phyloP scores from a whole-genome alignment of 2,888 invertebrate species.

The Callimorpha dominula region DNA sequence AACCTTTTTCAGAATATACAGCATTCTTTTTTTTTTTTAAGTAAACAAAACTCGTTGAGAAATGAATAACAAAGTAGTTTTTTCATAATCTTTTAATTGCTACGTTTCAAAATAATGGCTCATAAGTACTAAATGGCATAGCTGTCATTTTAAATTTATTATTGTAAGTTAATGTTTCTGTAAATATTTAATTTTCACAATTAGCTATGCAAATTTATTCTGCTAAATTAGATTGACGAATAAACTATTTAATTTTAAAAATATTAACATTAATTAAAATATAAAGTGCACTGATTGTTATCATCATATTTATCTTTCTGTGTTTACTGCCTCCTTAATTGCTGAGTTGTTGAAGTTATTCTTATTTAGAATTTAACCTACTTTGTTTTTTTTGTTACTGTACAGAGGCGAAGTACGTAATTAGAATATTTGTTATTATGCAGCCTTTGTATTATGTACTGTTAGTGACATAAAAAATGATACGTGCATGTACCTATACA shows the following conservation, averaged over 20 bases:
- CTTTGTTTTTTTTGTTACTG: not conserved
- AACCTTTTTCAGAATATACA: not conserved
- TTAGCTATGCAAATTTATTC: not conserved
- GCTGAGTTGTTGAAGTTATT: not conserved
- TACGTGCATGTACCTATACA: too few species aligned
- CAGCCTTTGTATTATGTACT: too few species aligned
- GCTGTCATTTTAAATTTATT: not conserved
- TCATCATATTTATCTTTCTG: not conserved
- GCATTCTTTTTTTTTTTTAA: not conserved
- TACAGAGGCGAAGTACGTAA: too few species aligned
- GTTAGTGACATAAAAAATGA: too few species aligned
- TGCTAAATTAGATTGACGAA: not conserved
- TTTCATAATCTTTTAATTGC: not conserved
- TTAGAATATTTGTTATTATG: too few species aligned
- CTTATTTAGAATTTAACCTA: not conserved
- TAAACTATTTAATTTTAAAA: constrained; percentile 1
- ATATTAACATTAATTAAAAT: not conserved
- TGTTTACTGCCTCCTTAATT: not conserved
- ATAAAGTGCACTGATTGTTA: not conserved
- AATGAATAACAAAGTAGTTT: not conserved
- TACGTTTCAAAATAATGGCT: not conserved
- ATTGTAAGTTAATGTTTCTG: not conserved
- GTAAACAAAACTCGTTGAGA: not conserved
- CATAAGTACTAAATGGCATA: not conserved
- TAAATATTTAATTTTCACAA: not conserved